phyloP scores from a whole-genome alignment of 2,797 vertebrate species.

The Betta splendens region DNA sequence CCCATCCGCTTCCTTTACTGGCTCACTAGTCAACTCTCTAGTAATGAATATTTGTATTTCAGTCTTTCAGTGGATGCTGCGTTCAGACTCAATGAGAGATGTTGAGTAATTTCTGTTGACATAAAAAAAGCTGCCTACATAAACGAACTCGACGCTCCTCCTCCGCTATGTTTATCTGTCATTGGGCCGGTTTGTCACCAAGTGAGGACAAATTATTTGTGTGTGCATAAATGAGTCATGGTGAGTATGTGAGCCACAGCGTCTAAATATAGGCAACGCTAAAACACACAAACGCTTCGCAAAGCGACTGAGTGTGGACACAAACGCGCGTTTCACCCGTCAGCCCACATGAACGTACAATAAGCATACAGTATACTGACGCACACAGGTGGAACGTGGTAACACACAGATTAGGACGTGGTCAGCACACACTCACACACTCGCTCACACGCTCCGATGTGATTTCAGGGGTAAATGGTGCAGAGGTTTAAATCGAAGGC shows the following conservation, averaged over 20 bases:
- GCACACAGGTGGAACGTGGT: neutral
- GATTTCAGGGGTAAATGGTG: conserved; percentile 55
- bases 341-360: conserved; percentile 14
- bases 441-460: conserved; percentile 30
- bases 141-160: neutral
- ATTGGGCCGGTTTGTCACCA: conserved; percentile 12
- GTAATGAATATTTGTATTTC: too few species aligned
- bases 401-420: conserved; percentile 30
- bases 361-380: conserved; percentile 4
- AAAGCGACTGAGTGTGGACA: conserved; percentile 22
- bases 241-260: conserved; percentile 9
- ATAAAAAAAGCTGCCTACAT: neutral
- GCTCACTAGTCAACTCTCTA: conserved; percentile 28
- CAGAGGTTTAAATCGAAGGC: conserved; percentile 61
- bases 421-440: conserved; percentile 6
- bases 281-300: conserved; percentile 15
- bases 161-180: conserved; percentile 5
- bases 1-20: conserved; percentile 20
- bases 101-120: neutral
- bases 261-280: conserved; percentile 42
- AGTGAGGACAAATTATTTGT: neutral
- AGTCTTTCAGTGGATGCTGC: too few species aligned
- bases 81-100: too few species aligned
- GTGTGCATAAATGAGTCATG: conserved; percentile 30
- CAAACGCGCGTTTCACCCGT: conserved; percentile 6